These are phyloP conservation scores for Amphibalanus amphitrite DNA, from an alignment of 1,140 invertebrate genomes.

Conservation along the genomic window DNA sequence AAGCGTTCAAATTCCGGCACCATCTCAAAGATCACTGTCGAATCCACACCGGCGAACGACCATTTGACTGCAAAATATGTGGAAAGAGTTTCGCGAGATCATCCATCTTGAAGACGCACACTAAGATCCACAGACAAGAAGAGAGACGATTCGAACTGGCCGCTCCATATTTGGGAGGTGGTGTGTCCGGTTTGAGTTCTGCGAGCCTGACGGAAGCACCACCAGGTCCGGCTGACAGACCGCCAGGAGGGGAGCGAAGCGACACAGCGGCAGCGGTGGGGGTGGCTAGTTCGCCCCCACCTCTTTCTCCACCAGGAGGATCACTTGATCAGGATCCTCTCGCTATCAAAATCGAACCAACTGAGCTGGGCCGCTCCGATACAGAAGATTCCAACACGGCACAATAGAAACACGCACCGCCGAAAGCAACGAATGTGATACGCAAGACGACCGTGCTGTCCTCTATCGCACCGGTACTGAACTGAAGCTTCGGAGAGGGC, in stretches of 20 bases:
- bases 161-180: background rate
- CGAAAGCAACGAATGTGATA: background rate
- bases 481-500: background rate
- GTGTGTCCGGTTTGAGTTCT: no score
- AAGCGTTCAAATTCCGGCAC: conserved; percentile 1
- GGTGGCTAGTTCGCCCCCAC: no score
- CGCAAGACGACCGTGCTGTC: background rate
- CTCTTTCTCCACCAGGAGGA: no score
- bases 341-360: no score
- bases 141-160: background rate
- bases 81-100: background rate
- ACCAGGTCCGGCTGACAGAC: no score
- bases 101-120: conserved; percentile 3
- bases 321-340: no score
- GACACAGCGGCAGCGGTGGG: no score
- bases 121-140: background rate
- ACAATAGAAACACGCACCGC: background rate
- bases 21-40: background rate
- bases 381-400: background rate
- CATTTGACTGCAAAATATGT: background rate
- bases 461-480: background rate
- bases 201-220: no score
- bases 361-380: no score
- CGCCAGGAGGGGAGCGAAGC: no score
- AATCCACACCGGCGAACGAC: background rate